These are phyloP conservation scores for Loripinus fragilis DNA, from an alignment of 2,888 invertebrate species.

Conservation along the genomic window DNA sequence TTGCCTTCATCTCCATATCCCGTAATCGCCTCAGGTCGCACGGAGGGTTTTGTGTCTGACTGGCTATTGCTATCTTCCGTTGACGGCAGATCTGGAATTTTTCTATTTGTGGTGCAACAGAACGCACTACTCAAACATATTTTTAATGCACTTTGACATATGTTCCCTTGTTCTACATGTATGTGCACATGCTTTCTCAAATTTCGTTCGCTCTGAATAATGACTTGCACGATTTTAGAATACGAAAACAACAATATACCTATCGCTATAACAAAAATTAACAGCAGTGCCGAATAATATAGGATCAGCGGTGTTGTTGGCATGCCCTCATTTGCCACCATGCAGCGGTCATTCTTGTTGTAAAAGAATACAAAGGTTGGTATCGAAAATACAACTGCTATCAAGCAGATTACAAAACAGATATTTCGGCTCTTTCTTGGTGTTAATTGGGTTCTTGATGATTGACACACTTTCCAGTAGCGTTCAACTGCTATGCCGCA, in stretches of 20 bases:
- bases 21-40: no score
- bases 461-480: constrained; percentile 43
- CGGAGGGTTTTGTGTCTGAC: no score
- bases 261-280: not conserved
- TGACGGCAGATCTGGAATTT: not conserved
- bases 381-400: constrained; percentile 29
- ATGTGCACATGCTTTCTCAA: not conserved
- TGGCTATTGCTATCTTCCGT: not conserved
- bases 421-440: constrained; percentile 21
- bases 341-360: constrained; percentile 24
- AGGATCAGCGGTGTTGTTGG: not conserved
- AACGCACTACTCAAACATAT: not conserved
- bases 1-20: no score
- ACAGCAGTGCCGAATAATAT: not conserved
- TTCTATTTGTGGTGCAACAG: not conserved
- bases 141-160: not conserved
- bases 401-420: constrained; percentile 25
- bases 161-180: not conserved
- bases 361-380: constrained; percentile 45
- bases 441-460: not conserved
- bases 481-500: constrained; percentile 48
- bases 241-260: not conserved
- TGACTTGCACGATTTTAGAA: not conserved
- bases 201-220: not conserved
- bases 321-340: not conserved